A percentile compares a stretch with the other conserved stretches of the same genome.
Evolutionary conservation across 2,888 invertebrate species (phyloP).

Genomic region (Xestobium rufovillosum): DNA sequence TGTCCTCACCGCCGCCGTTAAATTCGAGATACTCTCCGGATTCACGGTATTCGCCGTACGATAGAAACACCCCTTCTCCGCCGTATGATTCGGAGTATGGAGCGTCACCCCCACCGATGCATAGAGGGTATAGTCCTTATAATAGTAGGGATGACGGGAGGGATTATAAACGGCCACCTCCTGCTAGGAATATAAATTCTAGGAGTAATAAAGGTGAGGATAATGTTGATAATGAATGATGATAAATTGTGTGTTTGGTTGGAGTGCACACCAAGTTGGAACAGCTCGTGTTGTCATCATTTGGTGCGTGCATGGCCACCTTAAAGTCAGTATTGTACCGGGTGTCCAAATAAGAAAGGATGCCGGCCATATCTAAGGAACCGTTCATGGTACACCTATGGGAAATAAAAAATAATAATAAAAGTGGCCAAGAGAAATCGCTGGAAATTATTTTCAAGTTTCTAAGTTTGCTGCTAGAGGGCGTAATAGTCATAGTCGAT

Average conservation of each 20-base stretch:
- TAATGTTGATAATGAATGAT: background rate
- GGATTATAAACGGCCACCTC: conserved; percentile 36
- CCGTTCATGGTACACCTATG: too few relatives aligned
- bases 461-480: too few relatives aligned
- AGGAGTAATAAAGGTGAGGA: conserved; percentile 34
- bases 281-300: background rate
- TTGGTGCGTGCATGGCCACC: background rate
- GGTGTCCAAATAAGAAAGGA: too few relatives aligned
- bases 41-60: conserved; percentile 40
- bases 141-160: conserved; percentile 33
- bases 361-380: too few relatives aligned
- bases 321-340: too few relatives aligned
- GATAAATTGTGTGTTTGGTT: too few relatives aligned
- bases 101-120: conserved; percentile 51
- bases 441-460: too few relatives aligned
- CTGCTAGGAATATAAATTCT: conserved; percentile 28
- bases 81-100: conserved; percentile 58
- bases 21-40: conserved; percentile 51
- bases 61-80: conserved; percentile 58
- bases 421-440: too few relatives aligned
- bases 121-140: conserved; percentile 42
- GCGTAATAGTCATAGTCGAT: too few relatives aligned
- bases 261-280: too few relatives aligned
- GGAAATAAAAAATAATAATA: too few relatives aligned
- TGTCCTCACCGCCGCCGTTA: conserved; percentile 47